phyloP scores from a whole-genome alignment of 1,140 invertebrate species.

The Pinna nobilis region DNA sequence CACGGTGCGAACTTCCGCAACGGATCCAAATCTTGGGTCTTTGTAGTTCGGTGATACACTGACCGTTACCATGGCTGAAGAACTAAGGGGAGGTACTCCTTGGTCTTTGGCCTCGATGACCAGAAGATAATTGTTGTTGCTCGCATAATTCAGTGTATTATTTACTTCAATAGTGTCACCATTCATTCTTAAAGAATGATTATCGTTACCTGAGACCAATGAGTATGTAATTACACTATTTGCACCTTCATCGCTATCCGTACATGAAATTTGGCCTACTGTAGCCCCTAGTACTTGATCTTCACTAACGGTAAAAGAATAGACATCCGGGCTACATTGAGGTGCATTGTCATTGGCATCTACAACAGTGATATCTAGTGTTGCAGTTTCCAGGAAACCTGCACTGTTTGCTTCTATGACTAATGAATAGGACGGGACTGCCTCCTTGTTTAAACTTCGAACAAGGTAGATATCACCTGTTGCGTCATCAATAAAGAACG shows the following conservation, averaged over 20 bases:
- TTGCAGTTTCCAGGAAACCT: conserved; percentile 30
- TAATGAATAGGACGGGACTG: conserved; percentile 49
- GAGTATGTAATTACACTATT: conserved; percentile 50
- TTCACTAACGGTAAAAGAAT: conserved; percentile 49
- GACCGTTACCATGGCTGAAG: conserved; percentile 28
- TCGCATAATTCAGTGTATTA: conserved; percentile 27
- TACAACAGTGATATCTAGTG: conserved; percentile 51
- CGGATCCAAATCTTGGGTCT: conserved; percentile 3
- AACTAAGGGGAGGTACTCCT: conserved; percentile 12
- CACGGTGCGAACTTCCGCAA: background rate
- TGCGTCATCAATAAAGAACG: conserved; percentile 70
- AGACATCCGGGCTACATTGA: conserved; percentile 28
- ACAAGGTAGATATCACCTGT: conserved; percentile 69
- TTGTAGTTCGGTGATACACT: conserved; percentile 35
- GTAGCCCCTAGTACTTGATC: conserved; percentile 35
- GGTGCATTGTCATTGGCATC: conserved; percentile 60
- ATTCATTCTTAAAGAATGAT: conserved; percentile 41
- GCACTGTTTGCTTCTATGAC: conserved; percentile 56
- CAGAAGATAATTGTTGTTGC: conserved; percentile 31
- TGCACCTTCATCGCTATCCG: conserved; percentile 52
- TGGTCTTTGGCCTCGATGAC: conserved; percentile 36
- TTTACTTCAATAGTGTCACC: conserved; percentile 26
- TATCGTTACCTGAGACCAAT: conserved; percentile 37
- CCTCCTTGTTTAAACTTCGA: conserved; percentile 65
- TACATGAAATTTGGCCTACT: conserved; percentile 74